Base-by-base conservation (phyloP, 1,140 invertebrate species). In the Hylaeus volcanicus region DNA sequence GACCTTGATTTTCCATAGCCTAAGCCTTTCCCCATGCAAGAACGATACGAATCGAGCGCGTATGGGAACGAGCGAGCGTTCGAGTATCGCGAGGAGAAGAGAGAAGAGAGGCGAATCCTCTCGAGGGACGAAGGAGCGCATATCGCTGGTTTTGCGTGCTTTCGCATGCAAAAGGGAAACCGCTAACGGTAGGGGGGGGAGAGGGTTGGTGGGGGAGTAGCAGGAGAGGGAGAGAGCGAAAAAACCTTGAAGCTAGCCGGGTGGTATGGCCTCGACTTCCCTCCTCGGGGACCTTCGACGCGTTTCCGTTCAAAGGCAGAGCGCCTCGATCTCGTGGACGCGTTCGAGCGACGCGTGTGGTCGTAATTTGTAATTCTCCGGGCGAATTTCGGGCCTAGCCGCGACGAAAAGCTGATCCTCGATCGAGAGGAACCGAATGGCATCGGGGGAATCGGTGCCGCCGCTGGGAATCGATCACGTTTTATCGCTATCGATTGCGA, bases 161-260 rank as follows among this genome's bases (percentile, higher is more conserved):
- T 72, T 78, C 68, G 48, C 43, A 69, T 48, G 65, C 55, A 61
- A 37, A 15, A 71, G 53, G 53, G 66, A 82, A 84, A 84, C 82
- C 82, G 71, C 61, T 84, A 72, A 58, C 45, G 55, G 15, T 51
- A 39, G 14, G 66, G 66, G 69, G 41, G 41, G 41, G 53, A 72
- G 26, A 60, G 68, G 58, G 81, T 51, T 51, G 74, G 6, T 11
- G 61, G 64, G 64, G 39, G 56, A 41, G 41, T 51, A 58, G 51
- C 41, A 11, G 39, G 56, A 68, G 39, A 70, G n/a, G 61, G 11
- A 15, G 58, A 80, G 70, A 70, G 6, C 61, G 68, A 65, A 55
- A 56, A 73, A 79, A 64, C 58, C 84, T 63, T 71, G 74, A 82
- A 73, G 73, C 84, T 85, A 61, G 63, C 76, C 79, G 68, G 77